phyloP scores from a whole-genome alignment of 2,113 vertebrate genomes.

The Xiphorhynchus elegans region DNA sequence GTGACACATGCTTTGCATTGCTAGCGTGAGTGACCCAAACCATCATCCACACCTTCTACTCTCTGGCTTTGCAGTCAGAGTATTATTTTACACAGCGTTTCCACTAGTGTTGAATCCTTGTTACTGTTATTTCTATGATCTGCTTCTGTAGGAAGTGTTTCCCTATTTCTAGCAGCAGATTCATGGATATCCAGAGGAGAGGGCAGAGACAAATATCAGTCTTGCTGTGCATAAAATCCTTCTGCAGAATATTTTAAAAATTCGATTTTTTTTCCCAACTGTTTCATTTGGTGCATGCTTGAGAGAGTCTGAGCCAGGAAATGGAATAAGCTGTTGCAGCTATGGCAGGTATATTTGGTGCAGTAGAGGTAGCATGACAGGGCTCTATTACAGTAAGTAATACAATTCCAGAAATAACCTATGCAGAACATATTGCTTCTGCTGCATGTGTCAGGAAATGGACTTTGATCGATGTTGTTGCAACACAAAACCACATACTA shows the following conservation, averaged over 20 bases:
- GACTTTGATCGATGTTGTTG: slow-evolving; percentile 75
- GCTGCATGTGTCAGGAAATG: slow-evolving; percentile 70
- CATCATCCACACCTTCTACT: not conserved
- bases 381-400: slow-evolving; percentile 74
- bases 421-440: slow-evolving; percentile 76
- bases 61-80: not conserved
- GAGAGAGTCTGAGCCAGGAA: slow-evolving; percentile 8
- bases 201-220: not conserved
- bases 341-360: slow-evolving; percentile 57
- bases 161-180: not conserved
- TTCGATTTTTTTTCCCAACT: not conserved
- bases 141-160: not conserved
- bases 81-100: not conserved
- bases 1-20: not conserved
- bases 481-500: slow-evolving; percentile 70
- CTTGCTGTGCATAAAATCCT: not conserved
- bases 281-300: slow-evolving; percentile 33
- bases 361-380: slow-evolving; percentile 57
- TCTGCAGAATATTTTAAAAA: not conserved
- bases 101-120: not conserved
- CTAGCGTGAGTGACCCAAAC: not conserved
- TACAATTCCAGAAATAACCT: slow-evolving; percentile 77
- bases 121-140: not conserved
- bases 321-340: slow-evolving; percentile 6
- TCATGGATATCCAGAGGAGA: not conserved